phyloP scores from a whole-genome alignment of 2,888 invertebrate genomes.

The Tortricodes alternella region DNA sequence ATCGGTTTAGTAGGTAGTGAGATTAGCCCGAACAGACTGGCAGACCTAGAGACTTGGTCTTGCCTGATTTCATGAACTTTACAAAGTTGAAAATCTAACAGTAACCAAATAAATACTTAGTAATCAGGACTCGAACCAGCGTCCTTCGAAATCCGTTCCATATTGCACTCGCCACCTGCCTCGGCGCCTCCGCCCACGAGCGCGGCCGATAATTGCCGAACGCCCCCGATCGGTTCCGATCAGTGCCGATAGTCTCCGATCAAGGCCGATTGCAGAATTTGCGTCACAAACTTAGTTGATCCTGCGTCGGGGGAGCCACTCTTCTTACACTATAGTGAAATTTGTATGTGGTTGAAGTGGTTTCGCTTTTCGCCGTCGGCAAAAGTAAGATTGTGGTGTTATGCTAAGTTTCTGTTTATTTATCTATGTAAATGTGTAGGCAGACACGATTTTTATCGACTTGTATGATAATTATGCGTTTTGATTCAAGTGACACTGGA shows the following conservation, averaged over 20 bases:
- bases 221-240: conserved; percentile 26
- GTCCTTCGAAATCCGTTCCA: conserved; percentile 21
- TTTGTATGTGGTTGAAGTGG: background rate
- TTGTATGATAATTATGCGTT: conserved; percentile 14
- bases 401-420: conserved; percentile 17
- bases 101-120: no score
- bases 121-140: background rate
- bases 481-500: conserved; percentile 1
- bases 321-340: background rate
- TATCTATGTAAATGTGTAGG: conserved; percentile 26
- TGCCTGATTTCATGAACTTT: no score
- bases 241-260: conserved; percentile 16
- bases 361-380: background rate
- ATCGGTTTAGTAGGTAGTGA: no score
- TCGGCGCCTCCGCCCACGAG: conserved; percentile 40
- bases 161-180: conserved; percentile 31
- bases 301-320: background rate
- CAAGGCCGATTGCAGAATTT: conserved; percentile 27
- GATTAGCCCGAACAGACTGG: no score
- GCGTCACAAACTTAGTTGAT: conserved; percentile 2
- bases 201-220: conserved; percentile 30
- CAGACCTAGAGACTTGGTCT: no score
- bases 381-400: conserved; percentile 1
- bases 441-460: conserved; percentile 20
- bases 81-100: no score